Evolutionary conservation across 2,888 invertebrate species (phyloP).

Genomic region (Ecdyonurus torrentis): DNA sequence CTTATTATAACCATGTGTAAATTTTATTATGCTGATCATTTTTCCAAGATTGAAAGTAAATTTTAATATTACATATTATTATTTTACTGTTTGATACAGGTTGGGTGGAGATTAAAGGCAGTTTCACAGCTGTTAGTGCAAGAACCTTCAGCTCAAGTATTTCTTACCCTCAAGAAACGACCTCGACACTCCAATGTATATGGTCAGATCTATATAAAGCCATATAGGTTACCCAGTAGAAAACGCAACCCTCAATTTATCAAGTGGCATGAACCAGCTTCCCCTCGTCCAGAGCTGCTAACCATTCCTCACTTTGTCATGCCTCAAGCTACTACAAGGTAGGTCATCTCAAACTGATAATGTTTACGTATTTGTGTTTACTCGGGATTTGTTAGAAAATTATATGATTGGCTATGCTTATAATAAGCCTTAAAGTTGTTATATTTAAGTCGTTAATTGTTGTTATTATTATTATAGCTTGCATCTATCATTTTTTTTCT

Average conservation of each 20-base stretch:
- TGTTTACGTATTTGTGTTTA: too few species aligned
- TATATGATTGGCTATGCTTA: too few species aligned
- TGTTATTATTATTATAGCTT: too few species aligned
- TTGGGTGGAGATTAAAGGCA: slow-evolving; percentile 70
- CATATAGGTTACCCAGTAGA: slow-evolving; percentile 46
- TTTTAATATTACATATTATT: neutral
- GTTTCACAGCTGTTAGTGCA: slow-evolving; percentile 37
- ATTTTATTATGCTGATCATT: neutral
- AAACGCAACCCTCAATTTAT: slow-evolving; percentile 44
- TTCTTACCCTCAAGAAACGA: slow-evolving; percentile 64
- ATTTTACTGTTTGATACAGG: slow-evolving; percentile 26
- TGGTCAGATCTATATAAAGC: slow-evolving; percentile 55
- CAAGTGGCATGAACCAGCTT: slow-evolving; percentile 52
- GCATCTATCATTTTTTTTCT: too few species aligned
- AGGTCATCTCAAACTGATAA: slow-evolving; percentile 18
- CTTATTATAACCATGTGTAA: too few species aligned
- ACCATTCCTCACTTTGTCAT: slow-evolving; percentile 42
- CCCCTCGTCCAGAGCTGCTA: slow-evolving; percentile 42
- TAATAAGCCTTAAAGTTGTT: too few species aligned
- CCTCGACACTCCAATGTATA: slow-evolving; percentile 67
- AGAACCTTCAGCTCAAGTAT: slow-evolving; percentile 61
- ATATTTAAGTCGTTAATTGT: too few species aligned
- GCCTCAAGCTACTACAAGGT: slow-evolving; percentile 32
- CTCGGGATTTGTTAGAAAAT: too few species aligned
- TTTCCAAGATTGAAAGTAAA: neutral